Base-by-base conservation (phyloP, 2,113 vertebrate species). In the Tragelaphus scriptus region DNA sequence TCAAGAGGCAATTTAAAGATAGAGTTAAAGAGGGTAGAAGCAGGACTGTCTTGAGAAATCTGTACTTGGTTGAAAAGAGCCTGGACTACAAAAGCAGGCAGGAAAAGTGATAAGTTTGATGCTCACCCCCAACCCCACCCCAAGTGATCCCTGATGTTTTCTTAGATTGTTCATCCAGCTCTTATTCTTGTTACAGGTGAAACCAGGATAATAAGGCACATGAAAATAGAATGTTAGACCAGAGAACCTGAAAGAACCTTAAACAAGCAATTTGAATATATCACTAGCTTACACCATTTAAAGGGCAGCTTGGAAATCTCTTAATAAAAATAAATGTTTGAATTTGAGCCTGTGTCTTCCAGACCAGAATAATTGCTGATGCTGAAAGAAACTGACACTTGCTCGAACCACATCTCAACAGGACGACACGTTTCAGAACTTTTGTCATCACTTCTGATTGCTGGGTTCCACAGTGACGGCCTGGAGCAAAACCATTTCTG, bases 281-380 rank as follows among this genome's bases (percentile, higher is more conserved):
- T 75, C 13, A 81, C 44, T 10, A 59, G 47, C 28, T 71, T 11
- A 19, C 11, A 7, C 25, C 51, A 58, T 55, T 61, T 82, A 91
- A 97, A 96, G 51, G 68, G 59, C 15, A 47, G 3, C 19, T 91
- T 68, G 63, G 44, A 82, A 86, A 82, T 80, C 13, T 96, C 71
- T 87, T 65, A 63, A 68, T 68, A 10, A 19, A 68, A 88, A 85
- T 36, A 49, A 53, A 28, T 59, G 44, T 91, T 84, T 91, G 17
- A 58, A 55, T 55, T 49, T 61, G 30, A n/a, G 16, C 28, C 11
- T 55, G 2, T 8, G 9, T 91, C n/a, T 84, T 7, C 9, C 16
- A 15, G 77, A 88, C 26, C 47, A 56, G 55, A 58, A 56, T 28
- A 55, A 55, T 26, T 44, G 15, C 89, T 81, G 93, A 32, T 71